These are phyloP conservation scores for Cottoperca gobio DNA, from an alignment of 2,797 vertebrate genomes.

Conservation along the genomic window DNA sequence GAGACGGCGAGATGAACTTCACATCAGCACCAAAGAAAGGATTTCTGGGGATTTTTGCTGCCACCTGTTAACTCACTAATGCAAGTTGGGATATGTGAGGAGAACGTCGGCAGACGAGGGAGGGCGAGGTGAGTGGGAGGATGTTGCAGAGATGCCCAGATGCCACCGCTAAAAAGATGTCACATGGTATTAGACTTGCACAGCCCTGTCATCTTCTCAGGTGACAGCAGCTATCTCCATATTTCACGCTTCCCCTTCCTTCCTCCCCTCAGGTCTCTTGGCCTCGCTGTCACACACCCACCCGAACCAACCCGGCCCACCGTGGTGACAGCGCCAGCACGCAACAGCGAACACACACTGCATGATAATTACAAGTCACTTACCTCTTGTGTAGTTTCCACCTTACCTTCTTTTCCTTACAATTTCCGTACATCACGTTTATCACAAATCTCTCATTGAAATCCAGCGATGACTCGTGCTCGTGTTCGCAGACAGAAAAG, in stretches of 20 bases:
- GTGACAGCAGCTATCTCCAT: conserved; percentile 58
- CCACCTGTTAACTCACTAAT: conserved; percentile 40
- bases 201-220: conserved; percentile 33
- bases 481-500: background rate
- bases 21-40: conserved; percentile 2
- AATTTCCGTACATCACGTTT: background rate
- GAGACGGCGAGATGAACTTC: conserved; percentile 40
- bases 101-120: background rate
- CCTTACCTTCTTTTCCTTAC: conserved; percentile 3
- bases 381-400: conserved; percentile 30
- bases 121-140: background rate
- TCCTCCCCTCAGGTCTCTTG: conserved; percentile 22
- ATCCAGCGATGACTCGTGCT: background rate
- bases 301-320: conserved; percentile 12
- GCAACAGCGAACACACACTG: conserved; percentile 37
- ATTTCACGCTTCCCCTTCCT: conserved; percentile 47
- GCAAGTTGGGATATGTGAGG: conserved; percentile 13
- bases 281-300: conserved; percentile 31
- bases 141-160: conserved; percentile 27
- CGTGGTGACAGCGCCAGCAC: conserved; percentile 21
- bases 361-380: conserved; percentile 59
- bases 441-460: background rate
- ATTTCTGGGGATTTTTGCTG: conserved; percentile 21
- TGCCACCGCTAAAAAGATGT: conserved; percentile 49
- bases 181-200: conserved; percentile 38